Base-by-base conservation (phyloP, 2,113 vertebrate species). In the Daphoenositta chrysoptera region DNA sequence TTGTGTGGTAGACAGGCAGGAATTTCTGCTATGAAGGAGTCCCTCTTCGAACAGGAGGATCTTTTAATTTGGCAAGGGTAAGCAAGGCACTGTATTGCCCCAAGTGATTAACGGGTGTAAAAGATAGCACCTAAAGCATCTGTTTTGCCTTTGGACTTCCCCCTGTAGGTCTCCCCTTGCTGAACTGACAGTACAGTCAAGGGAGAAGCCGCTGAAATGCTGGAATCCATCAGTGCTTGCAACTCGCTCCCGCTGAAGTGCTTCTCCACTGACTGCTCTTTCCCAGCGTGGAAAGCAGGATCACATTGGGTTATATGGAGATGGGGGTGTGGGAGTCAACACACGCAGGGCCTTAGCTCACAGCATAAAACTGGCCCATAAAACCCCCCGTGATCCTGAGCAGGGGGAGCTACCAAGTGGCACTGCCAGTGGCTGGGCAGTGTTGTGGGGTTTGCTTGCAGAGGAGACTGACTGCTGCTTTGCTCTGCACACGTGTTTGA, bases 191-290 rank as follows among this genome's bases (percentile, higher is more conserved):
- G 31, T 27, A 27, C 10, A 39, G 42, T 30, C 63, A 37, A 20
- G 0, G 1, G 21, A 37, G 63, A 79, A 83, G 54, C 51, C 50
- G 60, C 47, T 0, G 5, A 73, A 89, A 78, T 35, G 21, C 2
- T 83, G 57, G 37, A 57, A 64, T 71, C 48, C 17, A n/a, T 30
- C 48, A 33, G 26, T 2, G 6, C 39, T 70, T 80, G 54, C 11
- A 48, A 6, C 1, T 2, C 3, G 3, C 3, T 6, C n/a, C 31
- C 0, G 0, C 3, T 27, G 24, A 77, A 56, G 58, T 24, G 15
- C 37, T 77, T 60, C 77, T 65, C 22, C 22, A 17, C 0, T 2
- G 56, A 15, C 70, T 54, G 61, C n/a, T 40, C 50, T 47, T 37
- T 60, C 40, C 64, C 31, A 35, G 18, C 0, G 0, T 15, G n/a